These are phyloP conservation scores for Microvelia longipes DNA, from an alignment of 1,140 invertebrate species.

Conservation along the genomic window DNA sequence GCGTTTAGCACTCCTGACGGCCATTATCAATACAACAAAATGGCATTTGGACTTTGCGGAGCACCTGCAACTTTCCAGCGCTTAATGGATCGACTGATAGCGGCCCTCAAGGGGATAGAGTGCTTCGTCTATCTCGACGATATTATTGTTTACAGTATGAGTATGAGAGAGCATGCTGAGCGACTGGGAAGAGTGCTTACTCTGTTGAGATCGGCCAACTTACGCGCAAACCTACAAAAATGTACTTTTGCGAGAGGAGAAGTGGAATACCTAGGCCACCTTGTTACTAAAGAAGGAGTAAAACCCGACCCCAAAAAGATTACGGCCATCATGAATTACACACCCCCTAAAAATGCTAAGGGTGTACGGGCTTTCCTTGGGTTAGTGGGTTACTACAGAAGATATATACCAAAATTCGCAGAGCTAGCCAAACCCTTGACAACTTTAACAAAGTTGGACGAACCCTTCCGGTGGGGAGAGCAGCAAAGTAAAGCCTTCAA, in stretches of 20 bases:
- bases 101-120: slow-evolving; percentile 15
- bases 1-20: slow-evolving; percentile 30
- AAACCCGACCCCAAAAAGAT: slow-evolving; percentile 27
- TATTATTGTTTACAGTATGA: slow-evolving; percentile 11
- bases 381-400: slow-evolving; percentile 26
- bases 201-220: background rate
- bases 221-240: slow-evolving; percentile 22
- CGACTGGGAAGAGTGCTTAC: slow-evolving; percentile 10
- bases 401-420: slow-evolving; percentile 26
- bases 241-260: slow-evolving; percentile 20
- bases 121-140: slow-evolving; percentile 20
- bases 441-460: slow-evolving; percentile 17
- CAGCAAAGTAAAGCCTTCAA: slow-evolving; percentile 22
- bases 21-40: slow-evolving; percentile 25
- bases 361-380: slow-evolving; percentile 29
- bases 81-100: slow-evolving; percentile 29
- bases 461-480: background rate
- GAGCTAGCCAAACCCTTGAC: slow-evolving; percentile 24
- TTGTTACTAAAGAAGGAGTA: slow-evolving; percentile 27
- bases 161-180: slow-evolving; percentile 8
- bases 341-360: slow-evolving; percentile 21
- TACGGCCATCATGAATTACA: slow-evolving; percentile 24
- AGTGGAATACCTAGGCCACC: slow-evolving; percentile 28
- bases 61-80: slow-evolving; percentile 30
- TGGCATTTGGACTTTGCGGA: slow-evolving; percentile 30